Evolutionary conservation across 92 coral and sea anemone species (phyloP).

Genomic region (Actinernus sp.): DNA sequence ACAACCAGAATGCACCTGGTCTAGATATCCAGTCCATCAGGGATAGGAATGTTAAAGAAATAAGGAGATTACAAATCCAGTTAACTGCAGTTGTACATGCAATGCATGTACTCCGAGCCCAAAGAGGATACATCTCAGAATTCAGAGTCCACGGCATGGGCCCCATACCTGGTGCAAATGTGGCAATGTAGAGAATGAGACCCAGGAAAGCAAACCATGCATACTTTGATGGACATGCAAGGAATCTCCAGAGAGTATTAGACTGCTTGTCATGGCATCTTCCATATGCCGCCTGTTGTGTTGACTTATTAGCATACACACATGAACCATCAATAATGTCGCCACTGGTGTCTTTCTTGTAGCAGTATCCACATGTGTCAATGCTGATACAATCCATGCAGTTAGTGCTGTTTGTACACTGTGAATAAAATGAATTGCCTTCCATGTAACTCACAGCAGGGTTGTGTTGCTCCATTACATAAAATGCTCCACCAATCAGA

Average conservation of each 20-base stretch:
- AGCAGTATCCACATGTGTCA: slow-evolving; percentile 83
- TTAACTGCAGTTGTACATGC: slow-evolving; percentile 82
- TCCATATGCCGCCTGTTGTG: slow-evolving; percentile 65
- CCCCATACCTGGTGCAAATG: slow-evolving; percentile 91
- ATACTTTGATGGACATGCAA: slow-evolving; percentile 83
- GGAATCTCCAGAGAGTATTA: slow-evolving; percentile 52
- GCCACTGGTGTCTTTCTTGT: slow-evolving; percentile 26
- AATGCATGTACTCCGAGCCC: slow-evolving; percentile 86
- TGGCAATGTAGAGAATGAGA: slow-evolving; percentile 67
- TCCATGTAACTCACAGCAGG: slow-evolving; percentile 43
- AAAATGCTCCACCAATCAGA: slow-evolving; percentile 86
- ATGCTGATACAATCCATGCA: slow-evolving; percentile 57
- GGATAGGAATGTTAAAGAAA: slow-evolving; percentile 78
- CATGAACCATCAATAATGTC: slow-evolving; percentile 81
- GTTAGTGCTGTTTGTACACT: slow-evolving; percentile 29
- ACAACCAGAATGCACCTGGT: slow-evolving; percentile 92
- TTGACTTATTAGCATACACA: slow-evolving; percentile 42
- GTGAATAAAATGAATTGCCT: slow-evolving; percentile 1
- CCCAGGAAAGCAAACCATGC: slow-evolving; percentile 90
- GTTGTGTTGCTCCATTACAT: slow-evolving; percentile 59
- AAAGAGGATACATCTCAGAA: slow-evolving; percentile 85
- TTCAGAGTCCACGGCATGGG: slow-evolving; percentile 92
- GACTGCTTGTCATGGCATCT: slow-evolving; percentile 58
- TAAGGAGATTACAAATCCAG: slow-evolving; percentile 76
- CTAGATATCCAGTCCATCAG: slow-evolving; percentile 76